phyloP scores from a whole-genome alignment of 1,140 invertebrate genomes.

The Medauroidea extradentata region DNA sequence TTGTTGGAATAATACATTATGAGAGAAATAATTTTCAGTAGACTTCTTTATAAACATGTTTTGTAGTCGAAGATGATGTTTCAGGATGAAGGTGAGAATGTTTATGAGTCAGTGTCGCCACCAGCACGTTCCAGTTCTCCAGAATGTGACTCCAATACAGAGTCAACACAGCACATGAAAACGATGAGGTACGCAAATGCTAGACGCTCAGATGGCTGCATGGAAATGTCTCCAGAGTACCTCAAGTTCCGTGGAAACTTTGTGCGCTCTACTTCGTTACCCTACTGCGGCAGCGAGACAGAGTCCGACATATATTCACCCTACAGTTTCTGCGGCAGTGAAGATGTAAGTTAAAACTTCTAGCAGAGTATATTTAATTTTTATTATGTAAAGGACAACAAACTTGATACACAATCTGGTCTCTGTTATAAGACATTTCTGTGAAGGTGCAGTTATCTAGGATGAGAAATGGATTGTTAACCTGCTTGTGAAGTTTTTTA shows the following conservation, averaged over 20 bases:
- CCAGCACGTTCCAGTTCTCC: constrained; percentile 56
- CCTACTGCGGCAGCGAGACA: constrained; percentile 73
- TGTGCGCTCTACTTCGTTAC: constrained; percentile 56
- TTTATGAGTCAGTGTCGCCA: constrained; percentile 55
- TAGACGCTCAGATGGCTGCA: constrained; percentile 23
- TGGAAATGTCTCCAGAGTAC: neutral
- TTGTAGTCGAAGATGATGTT: too few species aligned
- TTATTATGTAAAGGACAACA: too few species aligned
- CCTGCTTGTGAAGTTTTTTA: too few species aligned
- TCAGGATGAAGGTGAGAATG: constrained; percentile 46
- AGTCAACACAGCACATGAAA: constrained; percentile 6
- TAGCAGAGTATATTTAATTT: too few species aligned
- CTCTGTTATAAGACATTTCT: too few species aligned
- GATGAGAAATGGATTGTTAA: too few species aligned
- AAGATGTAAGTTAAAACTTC: constrained; percentile 41
- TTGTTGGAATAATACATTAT: too few species aligned
- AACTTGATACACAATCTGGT: too few species aligned
- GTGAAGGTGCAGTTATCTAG: too few species aligned
- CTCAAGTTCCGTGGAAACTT: constrained; percentile 8
- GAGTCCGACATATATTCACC: constrained; percentile 76
- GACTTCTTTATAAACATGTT: too few species aligned
- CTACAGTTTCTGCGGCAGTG: constrained; percentile 62
- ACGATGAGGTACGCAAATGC: neutral
- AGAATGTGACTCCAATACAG: constrained; percentile 52
- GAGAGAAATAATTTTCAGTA: too few species aligned